Evolutionary conservation across 2,888 invertebrate species (phyloP), one percentile per base, ranked within the genome.

Genomic region (Phymatocera aterrima): DNA sequence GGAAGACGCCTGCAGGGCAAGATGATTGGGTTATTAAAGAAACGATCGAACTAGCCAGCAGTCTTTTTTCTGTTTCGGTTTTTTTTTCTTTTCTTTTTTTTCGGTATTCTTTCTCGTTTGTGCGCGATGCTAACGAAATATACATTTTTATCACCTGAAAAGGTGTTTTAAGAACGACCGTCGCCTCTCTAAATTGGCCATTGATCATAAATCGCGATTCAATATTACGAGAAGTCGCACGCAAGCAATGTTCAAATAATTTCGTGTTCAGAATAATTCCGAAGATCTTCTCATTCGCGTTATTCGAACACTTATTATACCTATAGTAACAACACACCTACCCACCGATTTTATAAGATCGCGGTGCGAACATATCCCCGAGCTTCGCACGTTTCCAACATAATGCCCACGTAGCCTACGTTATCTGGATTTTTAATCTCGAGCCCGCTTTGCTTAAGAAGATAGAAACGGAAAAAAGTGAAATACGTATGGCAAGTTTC

Each of bases 161-260:
- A 72, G 72, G 72, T 72, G 72, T 72, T 72, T 72, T 34, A 72
- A n/a, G 24, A 72, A 72, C 43, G 51, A 51, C 68, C 24, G 48
- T 31, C 51, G 51, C 43, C 34, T 18, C 31, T 18, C 5, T 31
- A 34, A 72, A 34, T 72, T 34, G 72, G 34, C 51, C 18, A 15
- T 51, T 31, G 31, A 24, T 72, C 72, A 18, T 48, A 18, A 51
- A 72, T 51, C 48, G 72, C 31, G 31, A 72, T 72, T 72, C 51
- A 15, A 72, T 72, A 72, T 72, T 51, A 48, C 51, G 15, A 18
- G 2, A 3, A 51, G 31, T 51, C 51, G 12, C 31, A 51, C n/a
- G 34, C 51, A 72, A 31, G 72, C 72, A 18, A 34, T 18, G 12
- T 24, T n/a, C n/a, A n/a, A n/a, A n/a, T n/a, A n/a, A n/a, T n/a